Conservation (phyloP, 2,888 invertebrate species). For the Pristionchus exspectatus region DNA sequence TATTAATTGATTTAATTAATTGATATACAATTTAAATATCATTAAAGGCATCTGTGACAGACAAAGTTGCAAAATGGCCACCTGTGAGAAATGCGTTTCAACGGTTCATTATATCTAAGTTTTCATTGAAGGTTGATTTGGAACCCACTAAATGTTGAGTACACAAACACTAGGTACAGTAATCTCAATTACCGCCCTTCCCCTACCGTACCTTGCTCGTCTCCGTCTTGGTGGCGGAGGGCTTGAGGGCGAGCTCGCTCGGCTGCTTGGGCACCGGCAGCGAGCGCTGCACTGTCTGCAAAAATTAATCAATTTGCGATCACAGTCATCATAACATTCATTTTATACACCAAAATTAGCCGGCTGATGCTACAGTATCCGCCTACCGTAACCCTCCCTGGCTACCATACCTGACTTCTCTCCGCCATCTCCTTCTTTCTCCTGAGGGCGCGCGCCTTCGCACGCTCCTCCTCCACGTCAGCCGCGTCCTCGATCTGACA, state of each 20-base stretch:
- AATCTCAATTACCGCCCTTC: not conserved
- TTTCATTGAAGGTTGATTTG: no score
- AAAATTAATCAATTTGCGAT: not conserved
- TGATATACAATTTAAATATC: not conserved
- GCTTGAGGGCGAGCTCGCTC: conserved; percentile 68
- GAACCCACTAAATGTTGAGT: no score
- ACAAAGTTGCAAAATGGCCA: not conserved
- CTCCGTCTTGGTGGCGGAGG: conserved; percentile 65
- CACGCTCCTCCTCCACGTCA: conserved; percentile 74
- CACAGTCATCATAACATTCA: not conserved
- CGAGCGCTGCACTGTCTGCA: conserved; percentile 70
- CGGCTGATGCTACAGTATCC: not conserved
- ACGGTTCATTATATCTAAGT: not conserved
- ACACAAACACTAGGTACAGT: not conserved
- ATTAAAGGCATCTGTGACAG: not conserved
- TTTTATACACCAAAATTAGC: no score
- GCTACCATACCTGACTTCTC: conserved; percentile 66
- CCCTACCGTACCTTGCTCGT: conserved; percentile 59
- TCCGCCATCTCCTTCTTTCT: conserved; percentile 69
- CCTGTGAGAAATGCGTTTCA: not conserved
- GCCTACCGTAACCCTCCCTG: not conserved
- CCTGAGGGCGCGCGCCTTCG: conserved; percentile 78
- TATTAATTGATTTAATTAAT: not conserved
- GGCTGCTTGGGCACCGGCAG: conserved; percentile 74
- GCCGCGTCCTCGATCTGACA: conserved; percentile 74